These are phyloP conservation scores for Rhizomys pruinosus DNA, from an alignment of 2,113 vertebrate genomes.

Conservation along the genomic window DNA sequence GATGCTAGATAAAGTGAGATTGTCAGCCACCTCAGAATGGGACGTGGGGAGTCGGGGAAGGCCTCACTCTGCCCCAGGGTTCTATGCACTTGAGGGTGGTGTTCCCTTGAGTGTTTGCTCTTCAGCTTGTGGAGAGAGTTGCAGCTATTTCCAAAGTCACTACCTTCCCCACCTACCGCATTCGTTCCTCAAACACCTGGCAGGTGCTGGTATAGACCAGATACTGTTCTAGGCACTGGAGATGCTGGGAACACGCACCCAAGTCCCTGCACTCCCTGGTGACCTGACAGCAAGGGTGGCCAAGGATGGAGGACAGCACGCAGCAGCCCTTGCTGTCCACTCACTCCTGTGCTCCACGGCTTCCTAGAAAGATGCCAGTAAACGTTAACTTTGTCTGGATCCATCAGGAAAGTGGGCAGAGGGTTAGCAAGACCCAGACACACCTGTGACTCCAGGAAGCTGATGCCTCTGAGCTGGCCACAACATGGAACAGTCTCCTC, in stretches of 20 bases:
- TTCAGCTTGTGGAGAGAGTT: neutral
- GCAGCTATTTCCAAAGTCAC: neutral
- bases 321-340: neutral
- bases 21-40: neutral
- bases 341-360: neutral
- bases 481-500: neutral
- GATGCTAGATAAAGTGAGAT: neutral
- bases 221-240: neutral
- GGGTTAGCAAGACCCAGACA: neutral
- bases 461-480: neutral
- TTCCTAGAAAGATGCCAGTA: neutral
- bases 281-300: too few species aligned
- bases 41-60: neutral
- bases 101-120: neutral
- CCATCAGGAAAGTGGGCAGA: neutral
- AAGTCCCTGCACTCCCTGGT: too few species aligned
- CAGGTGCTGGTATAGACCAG: neutral
- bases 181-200: neutral
- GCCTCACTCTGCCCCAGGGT: neutral
- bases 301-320: accelerated
- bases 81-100: accelerated
- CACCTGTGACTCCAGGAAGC: neutral
- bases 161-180: neutral
- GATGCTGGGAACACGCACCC: neutral
- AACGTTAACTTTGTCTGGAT: neutral